Base-by-base conservation (phyloP, 2,888 invertebrate species). In the Furcula furcula region DNA sequence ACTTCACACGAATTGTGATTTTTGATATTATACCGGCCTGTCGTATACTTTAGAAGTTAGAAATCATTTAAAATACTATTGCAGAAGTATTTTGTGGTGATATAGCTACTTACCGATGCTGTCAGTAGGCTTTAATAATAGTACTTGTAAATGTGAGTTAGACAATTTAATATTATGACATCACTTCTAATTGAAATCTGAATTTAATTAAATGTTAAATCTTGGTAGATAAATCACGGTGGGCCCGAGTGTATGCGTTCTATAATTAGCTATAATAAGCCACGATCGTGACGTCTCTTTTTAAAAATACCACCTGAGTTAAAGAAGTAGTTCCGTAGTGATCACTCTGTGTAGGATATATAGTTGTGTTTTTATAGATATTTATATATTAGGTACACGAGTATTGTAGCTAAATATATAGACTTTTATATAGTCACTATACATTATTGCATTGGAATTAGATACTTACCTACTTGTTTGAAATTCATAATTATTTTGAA, bases 311-410 rank as follows among this genome's bases (percentile, higher is more conserved):
- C 23, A 23, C 12, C 23, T 16, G 16, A 7, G 6, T 22, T 22
- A 11, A 22, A 22, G 10, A 22, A 36, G 46, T 61, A 66, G 65
- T 44, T 49, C 47, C 36, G 46, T 72, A 71, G 73, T 71, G 67
- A 69, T 63, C 68, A 72, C 62, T 62, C 51, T 53, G 57, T 39
- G 42, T 51, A 29, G 42, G 38, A 46, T 46, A 37, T 40, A 27
- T 60, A 34, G 52, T 62, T 65, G 63, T 67, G 59, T 57, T 67
- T 70, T 56, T 67, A 46, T 69, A 65, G 58, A 66, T 59, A 54
- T 67, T 64, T 67, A 65, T 55, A 62, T 32, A 33, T n/a, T n/a
- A n/a, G n/a, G n/a, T 53, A 58, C 40, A 49, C 38, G 49, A 55
- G 51, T 58, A 56, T 57, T 59, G 56, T 55, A 58, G 46, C 59